Percentiles rank a stretch among this genome's conserved stretches.
Evolutionary conservation across 2,888 invertebrate species (phyloP).

Genomic region (Augiades crinisus): DNA sequence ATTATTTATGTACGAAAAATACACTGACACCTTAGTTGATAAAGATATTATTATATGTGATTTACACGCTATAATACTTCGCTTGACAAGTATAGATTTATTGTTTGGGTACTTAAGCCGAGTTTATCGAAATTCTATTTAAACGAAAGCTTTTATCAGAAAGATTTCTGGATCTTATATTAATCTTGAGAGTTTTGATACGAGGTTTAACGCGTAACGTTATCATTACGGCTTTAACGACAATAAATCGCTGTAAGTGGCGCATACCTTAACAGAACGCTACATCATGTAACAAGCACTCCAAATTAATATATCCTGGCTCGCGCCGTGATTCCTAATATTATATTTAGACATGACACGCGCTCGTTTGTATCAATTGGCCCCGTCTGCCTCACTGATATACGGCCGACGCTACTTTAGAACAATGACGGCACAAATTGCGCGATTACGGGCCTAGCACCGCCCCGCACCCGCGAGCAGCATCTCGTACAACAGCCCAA

Average conservation of each 20-base stretch:
- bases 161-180: not conserved
- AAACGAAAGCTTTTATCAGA: not conserved
- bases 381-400: conserved; percentile 76
- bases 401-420: conserved; percentile 79
- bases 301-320: conserved; percentile 81
- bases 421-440: conserved; percentile 80
- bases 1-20: conserved; percentile 32
- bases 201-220: not conserved
- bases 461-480: conserved; percentile 54
- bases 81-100: conserved; percentile 14
- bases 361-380: conserved; percentile 81
- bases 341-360: conserved; percentile 82
- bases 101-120: not conserved
- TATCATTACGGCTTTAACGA: too few species aligned
- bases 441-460: conserved; percentile 69
- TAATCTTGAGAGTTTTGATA: not conserved
- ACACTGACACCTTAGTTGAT: conserved; percentile 28
- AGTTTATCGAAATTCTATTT: conserved; percentile 12
- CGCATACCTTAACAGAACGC: conserved; percentile 51
- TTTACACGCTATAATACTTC: conserved; percentile 31
- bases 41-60: conserved; percentile 33
- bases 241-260: conserved; percentile 17
- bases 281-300: conserved; percentile 68
- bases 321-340: conserved; percentile 82
- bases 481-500: conserved; percentile 29